These are phyloP conservation scores for Zonitis immaculata DNA, from an alignment of 2,888 invertebrate species.

Conservation along the genomic window DNA sequence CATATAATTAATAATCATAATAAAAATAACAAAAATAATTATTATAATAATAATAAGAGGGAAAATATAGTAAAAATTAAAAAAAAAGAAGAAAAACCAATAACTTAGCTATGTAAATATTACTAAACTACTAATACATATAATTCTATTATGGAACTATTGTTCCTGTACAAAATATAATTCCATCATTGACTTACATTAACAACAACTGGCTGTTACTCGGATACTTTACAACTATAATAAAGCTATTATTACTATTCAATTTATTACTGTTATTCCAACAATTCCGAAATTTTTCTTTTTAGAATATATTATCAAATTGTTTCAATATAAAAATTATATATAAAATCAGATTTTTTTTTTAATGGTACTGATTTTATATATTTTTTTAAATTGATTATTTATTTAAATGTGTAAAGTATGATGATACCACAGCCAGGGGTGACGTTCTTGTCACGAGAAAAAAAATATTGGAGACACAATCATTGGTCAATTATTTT, in stretches of 20 bases:
- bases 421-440: constrained; percentile 39
- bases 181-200: constrained; percentile 35
- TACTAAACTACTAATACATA: constrained; percentile 35
- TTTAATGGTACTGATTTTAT: too few species aligned
- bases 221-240: constrained; percentile 29
- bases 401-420: too few species aligned
- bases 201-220: constrained; percentile 36
- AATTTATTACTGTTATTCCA: constrained; percentile 1
- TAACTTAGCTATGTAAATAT: constrained; percentile 35
- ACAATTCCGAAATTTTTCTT: constrained; percentile 9
- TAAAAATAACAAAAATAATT: constrained; percentile 17
- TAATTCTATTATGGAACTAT: constrained; percentile 30
- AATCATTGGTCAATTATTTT: constrained; percentile 36
- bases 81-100: constrained; percentile 32
- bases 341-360: too few species aligned
- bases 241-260: constrained; percentile 18
- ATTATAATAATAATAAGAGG: constrained; percentile 22
- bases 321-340: constrained; percentile 20
- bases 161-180: constrained; percentile 37
- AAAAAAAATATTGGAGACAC: constrained; percentile 39
- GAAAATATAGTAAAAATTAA: too few species aligned
- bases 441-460: constrained; percentile 34
- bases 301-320: constrained; percentile 24
- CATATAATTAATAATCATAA: constrained; percentile 7
- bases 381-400: too few species aligned